A percentile compares a stretch with the other conserved stretches of the same genome.
These are phyloP conservation scores for Harlomillsia oculata DNA, from an alignment of 1,140 invertebrate species.

Conservation along the genomic window DNA sequence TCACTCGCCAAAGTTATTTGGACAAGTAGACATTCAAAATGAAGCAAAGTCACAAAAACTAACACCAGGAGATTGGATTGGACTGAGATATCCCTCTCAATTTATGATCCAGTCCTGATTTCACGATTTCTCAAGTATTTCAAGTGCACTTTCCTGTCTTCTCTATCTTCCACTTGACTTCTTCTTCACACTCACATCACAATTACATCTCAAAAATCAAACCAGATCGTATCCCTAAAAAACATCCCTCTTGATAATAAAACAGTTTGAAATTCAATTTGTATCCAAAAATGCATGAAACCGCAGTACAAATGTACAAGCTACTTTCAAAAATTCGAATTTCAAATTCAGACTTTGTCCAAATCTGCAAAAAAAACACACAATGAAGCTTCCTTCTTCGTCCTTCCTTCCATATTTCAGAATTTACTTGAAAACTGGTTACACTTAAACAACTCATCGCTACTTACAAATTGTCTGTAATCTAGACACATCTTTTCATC, in stretches of 20 bases:
- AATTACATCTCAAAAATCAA: neutral
- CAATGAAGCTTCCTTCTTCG: too few relatives aligned
- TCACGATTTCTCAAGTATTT: neutral
- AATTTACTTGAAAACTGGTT: too few relatives aligned
- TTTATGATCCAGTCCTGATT: slow-evolving; percentile 9
- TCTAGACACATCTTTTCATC: too few relatives aligned
- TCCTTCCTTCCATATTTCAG: too few relatives aligned
- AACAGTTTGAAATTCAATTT: neutral
- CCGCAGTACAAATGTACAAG: too few relatives aligned
- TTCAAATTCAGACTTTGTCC: too few relatives aligned
- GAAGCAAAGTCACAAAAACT: neutral
- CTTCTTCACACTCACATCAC: neutral
- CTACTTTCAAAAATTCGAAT: too few relatives aligned
- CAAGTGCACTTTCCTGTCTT: neutral
- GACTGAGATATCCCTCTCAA: slow-evolving; percentile 9
- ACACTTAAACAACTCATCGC: too few relatives aligned
- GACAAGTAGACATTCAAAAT: slow-evolving; percentile 4
- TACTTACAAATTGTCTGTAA: too few relatives aligned
- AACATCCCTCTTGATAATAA: neutral
- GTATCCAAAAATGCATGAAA: neutral
- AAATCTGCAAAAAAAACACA: too few relatives aligned
- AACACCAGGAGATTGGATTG: neutral
- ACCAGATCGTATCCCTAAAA: neutral
- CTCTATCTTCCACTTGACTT: neutral
- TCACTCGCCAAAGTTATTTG: neutral